Base-by-base conservation (phyloP, 2,888 invertebrate genomes). In the Arenicola marina region DNA sequence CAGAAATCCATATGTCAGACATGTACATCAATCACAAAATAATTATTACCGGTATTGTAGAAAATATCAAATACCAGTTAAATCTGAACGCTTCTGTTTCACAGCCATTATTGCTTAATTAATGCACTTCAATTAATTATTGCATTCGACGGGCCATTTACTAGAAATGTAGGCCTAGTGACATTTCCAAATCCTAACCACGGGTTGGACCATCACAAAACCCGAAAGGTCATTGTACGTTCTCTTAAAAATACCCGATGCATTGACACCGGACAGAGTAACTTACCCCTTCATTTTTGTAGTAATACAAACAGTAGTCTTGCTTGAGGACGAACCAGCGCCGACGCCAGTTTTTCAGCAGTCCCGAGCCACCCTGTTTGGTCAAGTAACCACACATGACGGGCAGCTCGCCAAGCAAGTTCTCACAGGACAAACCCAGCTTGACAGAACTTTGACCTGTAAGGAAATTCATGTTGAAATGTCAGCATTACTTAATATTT, bases 281-380 rank as follows among this genome's bases (percentile, higher is more conserved):
- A 43, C 59, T 56, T 43, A 68, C 68, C 83, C 90, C 87, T 84
- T 93, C 92, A 76, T 91, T 91, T 87, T 95, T 95, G 85, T 95
- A 96, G 85, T 92, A 95, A 84, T 95, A 96, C 67, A 96, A 87
- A 85, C 94, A 95, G 86, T 93, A 92, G 85, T 96, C 95, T 59
- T 91, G 89, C 75, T 94, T 91, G 60, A 96, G 86, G 68, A 91
- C 90, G 84, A 95, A 95, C 92, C 93, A 96, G 70, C 96, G 86
- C 61, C 92, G 87, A 57, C 92, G 90, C 95, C 95, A 96, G 53
- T 76, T 72, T 29, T 74, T 73, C 32, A 79, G 68, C 32, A 68
- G 55, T 3, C 75, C 2, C 7, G 31, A 31, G 7, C 53, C 32
- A 32, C 53, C 29, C 53, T 53, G 53, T 32, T 53, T 53, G 29